Base-by-base conservation (phyloP, 2,797 vertebrate species). In the Parauchenoglanis ngamensis region DNA sequence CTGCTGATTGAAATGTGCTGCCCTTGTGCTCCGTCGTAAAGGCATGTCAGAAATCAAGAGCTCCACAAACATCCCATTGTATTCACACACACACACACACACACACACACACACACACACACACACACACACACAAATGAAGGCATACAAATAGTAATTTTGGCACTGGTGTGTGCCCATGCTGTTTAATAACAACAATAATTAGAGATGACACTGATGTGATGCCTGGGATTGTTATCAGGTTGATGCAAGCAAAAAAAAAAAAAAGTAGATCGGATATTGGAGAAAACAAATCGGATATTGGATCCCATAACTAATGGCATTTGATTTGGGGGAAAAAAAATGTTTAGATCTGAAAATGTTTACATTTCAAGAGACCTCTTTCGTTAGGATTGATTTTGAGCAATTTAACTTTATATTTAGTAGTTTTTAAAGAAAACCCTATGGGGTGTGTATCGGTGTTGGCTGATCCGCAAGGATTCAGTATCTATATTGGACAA, bases 1-100 rank as follows among this genome's bases (percentile, higher is more conserved):
- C 73, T 19, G 87, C 81, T 87, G 87, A 88, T 17, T 72, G 90
- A 91, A 83, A 73, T 56, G 87, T 85, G 80, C 84, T 89, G 86
- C 79, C 87, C 89, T 91, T 89, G 87, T 84, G 52, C 80, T 77
- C 83, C 10, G 17, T 77, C 67, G 56, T 21, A 2, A 35, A 23
- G 88, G 52, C n/a, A 65, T 72, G 76, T 81, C 40, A 59, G 35
- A 82, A 88, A 52, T 67, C 84, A 61, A 67, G 84, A 54, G 35
- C 65, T 5, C 68, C 65, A 90, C 86, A 91, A 73, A 35, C 54
- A 56, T 76, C 84, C 61, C 68, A 75, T 90, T 90, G 88, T 89
- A n/a, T n/a, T 15, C 49, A 23, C 49, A 59, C 59, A 12, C 84
- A 8, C 76, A 4, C 76, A 19, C n/a, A 77, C n/a, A 75, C 72